These are phyloP conservation scores for Eupithecia subumbrata DNA, from an alignment of 2,888 invertebrate species.

Conservation along the genomic window DNA sequence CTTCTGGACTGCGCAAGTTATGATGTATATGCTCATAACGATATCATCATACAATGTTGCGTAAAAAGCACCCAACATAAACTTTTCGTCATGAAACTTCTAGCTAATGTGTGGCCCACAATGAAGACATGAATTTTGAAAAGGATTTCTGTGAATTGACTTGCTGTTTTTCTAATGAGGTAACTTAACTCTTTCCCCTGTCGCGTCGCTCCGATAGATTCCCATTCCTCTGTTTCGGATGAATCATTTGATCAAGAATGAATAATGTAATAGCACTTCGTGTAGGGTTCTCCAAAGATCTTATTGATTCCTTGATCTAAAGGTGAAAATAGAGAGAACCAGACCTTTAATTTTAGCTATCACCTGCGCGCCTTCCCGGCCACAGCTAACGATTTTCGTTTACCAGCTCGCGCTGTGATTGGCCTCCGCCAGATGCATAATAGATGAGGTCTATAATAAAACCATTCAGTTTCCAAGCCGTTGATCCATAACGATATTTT, in stretches of 20 bases:
- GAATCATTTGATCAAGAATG: not conserved
- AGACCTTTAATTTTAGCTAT: slow-evolving; percentile 23
- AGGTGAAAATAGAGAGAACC: not conserved
- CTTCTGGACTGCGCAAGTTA: slow-evolving; percentile 48
- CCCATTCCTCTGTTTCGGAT: not conserved
- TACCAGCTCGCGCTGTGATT: slow-evolving; percentile 64
- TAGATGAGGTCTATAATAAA: slow-evolving; percentile 78
- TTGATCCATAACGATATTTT: slow-evolving; percentile 73
- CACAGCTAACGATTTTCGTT: slow-evolving; percentile 75
- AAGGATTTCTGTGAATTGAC: not conserved
- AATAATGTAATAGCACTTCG: not conserved
- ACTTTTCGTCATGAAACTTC: not conserved
- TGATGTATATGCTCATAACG: slow-evolving; percentile 40
- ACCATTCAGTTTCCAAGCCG: slow-evolving; percentile 67
- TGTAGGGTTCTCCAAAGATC: not conserved
- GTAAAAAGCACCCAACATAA: slow-evolving; percentile 32
- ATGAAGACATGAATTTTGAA: not conserved
- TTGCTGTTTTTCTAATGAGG: not conserved
- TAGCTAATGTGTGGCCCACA: not conserved
- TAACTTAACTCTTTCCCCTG: not conserved
- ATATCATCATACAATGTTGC: slow-evolving; percentile 43
- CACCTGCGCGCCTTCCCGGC: slow-evolving; percentile 33
- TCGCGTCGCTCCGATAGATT: not conserved
- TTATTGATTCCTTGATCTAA: not conserved
- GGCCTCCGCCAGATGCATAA: slow-evolving; percentile 72